Conservation (phyloP, 2,888 invertebrate genomes). For the Periphyllus acericola region DNA sequence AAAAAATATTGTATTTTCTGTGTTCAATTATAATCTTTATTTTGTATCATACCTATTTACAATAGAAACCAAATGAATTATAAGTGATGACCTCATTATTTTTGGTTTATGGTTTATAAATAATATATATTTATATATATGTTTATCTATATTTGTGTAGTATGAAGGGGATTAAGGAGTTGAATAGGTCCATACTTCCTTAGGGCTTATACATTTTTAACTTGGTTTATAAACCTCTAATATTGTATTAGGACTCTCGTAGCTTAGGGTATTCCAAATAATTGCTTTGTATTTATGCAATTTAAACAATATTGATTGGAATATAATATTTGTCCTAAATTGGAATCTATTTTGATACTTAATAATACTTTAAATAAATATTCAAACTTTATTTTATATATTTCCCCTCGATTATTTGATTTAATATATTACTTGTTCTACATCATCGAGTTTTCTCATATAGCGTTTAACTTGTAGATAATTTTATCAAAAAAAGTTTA, state of each 20-base stretch:
- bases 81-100: constrained; percentile 4
- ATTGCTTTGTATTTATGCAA: constrained; percentile 30
- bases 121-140: too few relatives aligned
- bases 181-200: not conserved
- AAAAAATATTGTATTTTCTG: not conserved
- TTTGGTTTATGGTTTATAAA: not conserved
- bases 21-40: not conserved
- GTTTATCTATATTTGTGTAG: not conserved
- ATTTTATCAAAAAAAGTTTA: too few relatives aligned
- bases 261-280: constrained; percentile 1
- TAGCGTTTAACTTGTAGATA: not conserved
- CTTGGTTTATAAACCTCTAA: not conserved
- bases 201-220: not conserved
- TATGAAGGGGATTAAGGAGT: not conserved
- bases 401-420: too few relatives aligned
- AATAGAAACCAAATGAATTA: not conserved
- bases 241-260: constrained; percentile 10
- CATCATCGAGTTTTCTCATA: not conserved
- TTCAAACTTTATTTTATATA: too few relatives aligned
- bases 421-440: not conserved
- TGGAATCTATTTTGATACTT: not conserved
- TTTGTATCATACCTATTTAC: too few relatives aligned
- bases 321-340: constrained; percentile 20
- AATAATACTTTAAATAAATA: not conserved
- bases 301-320: not conserved